Base-by-base conservation (phyloP, 2,113 vertebrate genomes). In the Vidua macroura region DNA sequence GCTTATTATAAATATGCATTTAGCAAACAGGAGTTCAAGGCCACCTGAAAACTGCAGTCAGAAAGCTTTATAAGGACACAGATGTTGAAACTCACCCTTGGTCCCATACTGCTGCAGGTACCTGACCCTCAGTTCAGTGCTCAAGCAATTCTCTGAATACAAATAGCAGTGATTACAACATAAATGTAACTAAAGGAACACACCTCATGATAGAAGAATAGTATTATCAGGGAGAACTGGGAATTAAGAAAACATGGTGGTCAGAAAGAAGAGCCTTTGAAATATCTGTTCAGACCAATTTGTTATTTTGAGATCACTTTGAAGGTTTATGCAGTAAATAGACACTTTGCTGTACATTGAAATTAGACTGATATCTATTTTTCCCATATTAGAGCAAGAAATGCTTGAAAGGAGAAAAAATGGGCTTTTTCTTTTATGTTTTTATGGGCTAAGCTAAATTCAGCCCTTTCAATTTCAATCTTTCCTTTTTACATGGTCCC, bases 181-280 rank as follows among this genome's bases (percentile, higher is more conserved):
- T 15, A 44, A 31, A 39, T 2, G 1, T 24, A 43, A 14, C 37
- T 46, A n/a, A 82, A 85, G 20, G 7, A 9, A 27, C 24, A 37
- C 2, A 25, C 1, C 3, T n/a, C 7, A 6, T 4, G 2, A 27
- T 1, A 46, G 12, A 49, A 85, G 49, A 73, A 60, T 10, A 5
- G 7, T n/a, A 28, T 6, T 56, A 5, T 53, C 58, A 62, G 12
- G 20, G 15, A 90, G 7, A 68, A 1, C 51, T 79, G 1, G 4
- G 8, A 17, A 46, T 52, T 60, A 22, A 25, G 41, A 83, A 68
- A 68, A 37, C 3, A 5, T 2, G 1, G 10, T 69, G 15, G 4
- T 14, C 33, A 62, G 58, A 88, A 90, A 53, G 5, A 60, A 16
- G 11, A 69, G 7, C 7, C 72, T 82, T 46, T 30, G 20, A 82